Percentiles rank a stretch among this genome's conserved stretches.
Conservation (phyloP, 2,113 vertebrate genomes). For the Catharus minimus region DNA sequence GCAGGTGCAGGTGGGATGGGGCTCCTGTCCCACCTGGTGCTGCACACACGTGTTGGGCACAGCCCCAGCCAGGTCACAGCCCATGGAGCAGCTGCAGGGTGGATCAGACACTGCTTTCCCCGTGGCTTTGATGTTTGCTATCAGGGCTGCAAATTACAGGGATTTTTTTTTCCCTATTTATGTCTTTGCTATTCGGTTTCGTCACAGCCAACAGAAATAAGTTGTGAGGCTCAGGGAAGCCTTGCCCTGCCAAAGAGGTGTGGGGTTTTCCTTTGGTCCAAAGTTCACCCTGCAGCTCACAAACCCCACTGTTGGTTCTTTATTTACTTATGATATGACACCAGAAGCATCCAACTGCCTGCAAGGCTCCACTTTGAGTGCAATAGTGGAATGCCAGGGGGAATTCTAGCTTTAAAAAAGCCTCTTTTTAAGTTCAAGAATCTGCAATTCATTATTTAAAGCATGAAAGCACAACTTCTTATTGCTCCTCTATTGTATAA, state of each 20-base stretch:
- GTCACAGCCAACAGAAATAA: rapidly evolving
- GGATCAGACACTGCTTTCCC: rapidly evolving
- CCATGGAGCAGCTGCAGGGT: rapidly evolving
- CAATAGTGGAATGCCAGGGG: neutral
- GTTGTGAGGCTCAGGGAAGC: neutral
- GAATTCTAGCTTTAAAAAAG: neutral
- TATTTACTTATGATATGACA: neutral
- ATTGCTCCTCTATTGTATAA: neutral
- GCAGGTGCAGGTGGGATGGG: neutral
- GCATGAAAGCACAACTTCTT: neutral
- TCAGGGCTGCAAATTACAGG: neutral
- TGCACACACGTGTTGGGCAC: rapidly evolving
- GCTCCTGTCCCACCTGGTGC: rapidly evolving
- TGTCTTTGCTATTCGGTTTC: neutral
- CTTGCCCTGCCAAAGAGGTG: neutral
- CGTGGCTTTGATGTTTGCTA: neutral
- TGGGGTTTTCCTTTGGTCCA: neutral
- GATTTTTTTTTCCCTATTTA: neutral
- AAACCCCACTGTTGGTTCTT: neutral
- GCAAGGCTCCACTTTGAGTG: neutral
- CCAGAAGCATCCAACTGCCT: neutral
- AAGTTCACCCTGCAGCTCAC: neutral
- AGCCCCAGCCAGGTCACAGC: neutral
- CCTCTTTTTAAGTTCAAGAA: neutral
- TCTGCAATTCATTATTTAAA: neutral